Base-by-base conservation (phyloP, 2,797 vertebrate species). In the Aselliscus stoliczkanus region DNA sequence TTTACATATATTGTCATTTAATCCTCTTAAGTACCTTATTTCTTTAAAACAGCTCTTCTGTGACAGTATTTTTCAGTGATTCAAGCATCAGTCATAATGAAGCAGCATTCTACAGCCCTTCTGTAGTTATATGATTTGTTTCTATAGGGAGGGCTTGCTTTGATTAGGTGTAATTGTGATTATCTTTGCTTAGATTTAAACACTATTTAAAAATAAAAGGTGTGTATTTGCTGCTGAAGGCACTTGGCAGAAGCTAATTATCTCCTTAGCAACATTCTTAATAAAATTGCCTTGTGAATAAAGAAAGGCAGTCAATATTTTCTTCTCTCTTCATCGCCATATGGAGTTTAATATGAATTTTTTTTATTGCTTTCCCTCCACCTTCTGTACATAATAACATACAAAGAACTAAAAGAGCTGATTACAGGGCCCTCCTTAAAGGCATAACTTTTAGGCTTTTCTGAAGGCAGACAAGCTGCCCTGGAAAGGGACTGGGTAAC, bases 111-210 rank as follows among this genome's bases (percentile, higher is more conserved):
- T 79, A 65, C 25, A 76, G n/a, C 23, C 65, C 75, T 80, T 70
- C 62, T 58, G 7, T 42, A 58, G 47, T 75, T 72, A 44, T 2
- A 7, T 54, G 31, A 73, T 23, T 65, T 86, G 14, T 93, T 90
- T 92, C 83, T 83, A 17, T 44, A 72, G 56, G 42, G 34, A 69
- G 44, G 37, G 29, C 69, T 65, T 92, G 27, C 73, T 91, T 67
- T 73, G 50, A 90, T 37, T 73, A 90, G 42, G 44, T 67, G 1
- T 95, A 69, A 79, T 90, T 79, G 39, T 92, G 83, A 81, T 77
- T 72, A 31, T 54, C 81, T 93, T 84, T 92, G 79, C 95, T 85
- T 85, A 92, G 84, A 94, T 56, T 92, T 92, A 93, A 96, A 93
- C 12, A 82, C 62, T 15, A 75, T 58, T 85, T 88, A 69, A 84